Conservation (phyloP, 2,113 vertebrate species). For the Fukomys damarensis region DNA sequence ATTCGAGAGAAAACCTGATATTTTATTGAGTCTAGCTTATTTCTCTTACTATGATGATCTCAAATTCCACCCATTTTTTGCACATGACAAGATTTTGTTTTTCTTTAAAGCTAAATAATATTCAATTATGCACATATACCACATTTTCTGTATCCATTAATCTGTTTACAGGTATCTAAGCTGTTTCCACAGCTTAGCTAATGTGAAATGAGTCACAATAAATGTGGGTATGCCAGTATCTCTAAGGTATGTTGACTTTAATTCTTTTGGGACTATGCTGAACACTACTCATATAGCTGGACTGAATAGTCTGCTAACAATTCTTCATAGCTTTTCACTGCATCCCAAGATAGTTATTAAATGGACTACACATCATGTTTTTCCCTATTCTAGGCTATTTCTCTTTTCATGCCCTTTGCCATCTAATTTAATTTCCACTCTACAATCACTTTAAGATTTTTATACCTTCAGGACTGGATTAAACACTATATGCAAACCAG, state of each 20-base stretch:
- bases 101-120: background rate
- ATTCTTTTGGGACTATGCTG: background rate
- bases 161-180: background rate
- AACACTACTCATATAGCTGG: background rate
- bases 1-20: background rate
- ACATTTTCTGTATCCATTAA: background rate
- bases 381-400: background rate
- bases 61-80: background rate
- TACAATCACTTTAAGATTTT: slow-evolving; percentile 4
- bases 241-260: background rate
- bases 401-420: background rate
- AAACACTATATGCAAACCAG: background rate
- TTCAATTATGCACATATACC: background rate
- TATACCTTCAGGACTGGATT: background rate
- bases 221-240: background rate
- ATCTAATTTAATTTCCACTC: slow-evolving; percentile 26
- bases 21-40: background rate
- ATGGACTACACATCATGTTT: background rate
- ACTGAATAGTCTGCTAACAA: background rate
- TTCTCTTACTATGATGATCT: background rate
- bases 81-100: background rate
- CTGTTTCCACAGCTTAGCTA: background rate
- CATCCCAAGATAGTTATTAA: slow-evolving; percentile 7
- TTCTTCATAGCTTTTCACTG: background rate
- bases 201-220: background rate